phyloP scores from a whole-genome alignment of 2,797 vertebrate species.

The Notolepis coatsorum region DNA sequence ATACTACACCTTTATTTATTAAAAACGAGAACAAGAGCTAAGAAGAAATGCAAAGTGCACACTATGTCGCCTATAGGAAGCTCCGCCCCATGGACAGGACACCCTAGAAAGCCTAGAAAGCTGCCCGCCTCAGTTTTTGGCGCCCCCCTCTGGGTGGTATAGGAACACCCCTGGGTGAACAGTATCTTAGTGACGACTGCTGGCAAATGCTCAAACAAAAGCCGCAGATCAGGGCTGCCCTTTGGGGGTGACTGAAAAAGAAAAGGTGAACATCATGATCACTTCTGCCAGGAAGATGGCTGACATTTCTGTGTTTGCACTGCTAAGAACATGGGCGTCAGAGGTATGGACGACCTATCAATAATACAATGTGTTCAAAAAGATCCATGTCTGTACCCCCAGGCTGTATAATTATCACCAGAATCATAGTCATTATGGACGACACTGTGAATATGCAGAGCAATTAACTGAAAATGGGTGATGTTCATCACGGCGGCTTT shows the following conservation, averaged over 20 bases:
- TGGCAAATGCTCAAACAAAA: slow-evolving; percentile 43
- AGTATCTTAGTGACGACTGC: slow-evolving; percentile 31
- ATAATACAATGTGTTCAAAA: not conserved
- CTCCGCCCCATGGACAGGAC: no score
- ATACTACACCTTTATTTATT: no score
- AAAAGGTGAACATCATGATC: slow-evolving; percentile 48
- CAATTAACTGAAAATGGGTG: slow-evolving; percentile 13
- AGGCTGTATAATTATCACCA: not conserved
- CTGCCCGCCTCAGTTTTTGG: no score
- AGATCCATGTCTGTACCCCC: not conserved
- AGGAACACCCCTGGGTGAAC: no score
- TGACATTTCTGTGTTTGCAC: slow-evolving; percentile 28
- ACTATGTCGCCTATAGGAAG: no score
- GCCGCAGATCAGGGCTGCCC: slow-evolving; percentile 38
- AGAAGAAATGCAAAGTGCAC: no score
- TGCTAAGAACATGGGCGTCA: slow-evolving; percentile 28
- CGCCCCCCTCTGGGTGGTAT: no score
- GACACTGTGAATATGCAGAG: not conserved
- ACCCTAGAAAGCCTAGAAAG: no score
- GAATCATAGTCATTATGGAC: not conserved
- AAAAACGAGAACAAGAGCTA: no score
- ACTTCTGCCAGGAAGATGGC: slow-evolving; percentile 57
- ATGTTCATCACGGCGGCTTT: slow-evolving; percentile 31
- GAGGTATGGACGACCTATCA: slow-evolving; percentile 30
- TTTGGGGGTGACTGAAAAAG: slow-evolving; percentile 36